Evolutionary conservation across 2,797 vertebrate species (phyloP).

Genomic region (Rhincodon typus): DNA sequence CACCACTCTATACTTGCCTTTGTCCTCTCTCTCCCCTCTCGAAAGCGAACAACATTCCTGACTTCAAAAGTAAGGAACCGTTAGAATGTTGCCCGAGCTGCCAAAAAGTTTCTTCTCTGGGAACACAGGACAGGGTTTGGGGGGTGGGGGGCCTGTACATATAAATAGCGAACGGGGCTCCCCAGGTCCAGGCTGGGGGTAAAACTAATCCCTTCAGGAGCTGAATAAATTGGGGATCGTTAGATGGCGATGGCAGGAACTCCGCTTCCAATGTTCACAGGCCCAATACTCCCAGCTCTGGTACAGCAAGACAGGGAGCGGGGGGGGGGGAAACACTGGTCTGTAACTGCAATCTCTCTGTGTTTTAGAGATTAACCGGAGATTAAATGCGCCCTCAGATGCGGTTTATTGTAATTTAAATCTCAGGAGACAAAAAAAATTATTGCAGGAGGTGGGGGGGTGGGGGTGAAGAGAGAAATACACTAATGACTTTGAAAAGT

Average conservation of each 20-base stretch:
- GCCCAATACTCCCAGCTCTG: background rate
- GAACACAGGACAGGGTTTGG: background rate
- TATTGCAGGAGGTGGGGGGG: background rate
- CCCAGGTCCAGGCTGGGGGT: background rate
- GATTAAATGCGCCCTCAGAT: background rate
- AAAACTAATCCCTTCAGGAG: background rate
- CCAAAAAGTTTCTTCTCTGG: background rate
- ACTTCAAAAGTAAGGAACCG: background rate
- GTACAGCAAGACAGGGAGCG: background rate
- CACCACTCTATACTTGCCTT: too few species aligned
- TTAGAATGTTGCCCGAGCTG: background rate
- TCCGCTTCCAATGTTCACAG: background rate
- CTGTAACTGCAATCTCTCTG: background rate
- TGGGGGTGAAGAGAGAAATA: background rate
- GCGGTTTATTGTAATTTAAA: background rate
- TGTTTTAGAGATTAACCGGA: background rate
- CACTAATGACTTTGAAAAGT: background rate
- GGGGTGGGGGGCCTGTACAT: background rate
- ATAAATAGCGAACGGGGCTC: background rate
- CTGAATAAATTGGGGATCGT: background rate
- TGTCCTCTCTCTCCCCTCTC: background rate
- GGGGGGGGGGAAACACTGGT: background rate
- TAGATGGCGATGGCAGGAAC: background rate
- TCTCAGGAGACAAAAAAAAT: background rate
- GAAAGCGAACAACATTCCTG: background rate